phyloP scores from a whole-genome alignment of 92 coral and sea anemone genomes.

The Epizoanthus stellaris region DNA sequence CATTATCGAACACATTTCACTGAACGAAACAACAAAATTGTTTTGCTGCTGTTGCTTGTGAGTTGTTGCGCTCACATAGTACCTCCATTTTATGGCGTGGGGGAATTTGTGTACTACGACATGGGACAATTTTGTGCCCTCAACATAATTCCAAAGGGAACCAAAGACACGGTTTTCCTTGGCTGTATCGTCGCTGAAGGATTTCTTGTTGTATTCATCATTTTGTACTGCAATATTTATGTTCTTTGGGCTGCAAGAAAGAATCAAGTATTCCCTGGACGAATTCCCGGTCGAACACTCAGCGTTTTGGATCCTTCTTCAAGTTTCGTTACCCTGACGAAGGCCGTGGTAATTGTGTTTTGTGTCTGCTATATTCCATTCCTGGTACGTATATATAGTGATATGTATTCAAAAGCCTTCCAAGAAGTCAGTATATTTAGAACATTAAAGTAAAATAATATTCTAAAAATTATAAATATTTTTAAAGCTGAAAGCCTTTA shows the following conservation, averaged over 20 bases:
- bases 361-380: conserved; percentile 49
- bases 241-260: conserved; percentile 1
- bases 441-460: neutral
- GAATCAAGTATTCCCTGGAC: neutral
- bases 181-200: conserved; percentile 39
- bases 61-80: neutral
- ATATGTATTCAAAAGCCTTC: neutral
- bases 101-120: conserved; percentile 46
- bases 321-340: conserved; percentile 41
- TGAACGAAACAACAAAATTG: conserved; percentile 9
- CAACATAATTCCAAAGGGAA: conserved; percentile 48
- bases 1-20: conserved; percentile 36
- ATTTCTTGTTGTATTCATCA: neutral
- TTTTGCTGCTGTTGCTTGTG: neutral
- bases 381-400: conserved; percentile 38
- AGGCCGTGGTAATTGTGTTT: conserved; percentile 39
- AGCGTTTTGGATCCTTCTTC: conserved; percentile 5
- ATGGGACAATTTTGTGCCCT: conserved; percentile 52
- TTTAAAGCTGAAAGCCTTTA: too few relatives aligned
- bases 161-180: conserved; percentile 32
- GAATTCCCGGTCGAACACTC: neutral
- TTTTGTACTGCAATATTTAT: conserved; percentile 28
- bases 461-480: neutral
- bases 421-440: neutral
- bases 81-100: conserved; percentile 45